A percentile compares a stretch with the other conserved stretches of the same genome.
Evolutionary conservation across 2,113 vertebrate species (phyloP).

Genomic region (Elephas maximus): DNA sequence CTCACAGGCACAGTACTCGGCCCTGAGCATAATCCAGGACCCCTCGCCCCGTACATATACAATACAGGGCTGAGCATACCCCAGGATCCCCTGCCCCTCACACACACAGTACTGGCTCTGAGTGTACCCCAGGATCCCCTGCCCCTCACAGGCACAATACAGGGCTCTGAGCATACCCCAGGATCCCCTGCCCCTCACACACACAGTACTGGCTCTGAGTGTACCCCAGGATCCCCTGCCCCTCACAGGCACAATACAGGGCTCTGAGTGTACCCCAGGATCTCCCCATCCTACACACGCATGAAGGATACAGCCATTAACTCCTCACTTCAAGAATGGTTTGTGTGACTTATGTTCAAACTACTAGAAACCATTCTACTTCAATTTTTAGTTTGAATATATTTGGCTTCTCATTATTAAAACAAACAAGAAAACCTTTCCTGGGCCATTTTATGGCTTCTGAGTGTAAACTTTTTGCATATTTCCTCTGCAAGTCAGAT

Average conservation of each 20-base stretch:
- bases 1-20: too few relatives aligned
- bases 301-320: too few relatives aligned
- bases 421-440: not conserved
- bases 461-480: not conserved
- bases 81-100: not conserved
- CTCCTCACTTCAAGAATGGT: not conserved
- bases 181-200: too few relatives aligned
- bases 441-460: not conserved
- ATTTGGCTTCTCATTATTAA: not conserved
- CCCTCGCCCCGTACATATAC: not conserved
- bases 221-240: too few relatives aligned
- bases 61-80: not conserved
- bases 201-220: too few relatives aligned
- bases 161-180: not conserved
- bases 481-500: not conserved
- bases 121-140: too few relatives aligned
- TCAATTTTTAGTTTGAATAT: not conserved
- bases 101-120: not conserved
- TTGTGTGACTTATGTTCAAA: not conserved
- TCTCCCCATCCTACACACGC: fast-evolving
- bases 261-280: not conserved
- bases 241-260: too few relatives aligned
- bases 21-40: too few relatives aligned
- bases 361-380: not conserved
- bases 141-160: too few relatives aligned